Evolutionary conservation across 2,888 invertebrate species (phyloP).

Genomic region (Lampropteryx suffumata): DNA sequence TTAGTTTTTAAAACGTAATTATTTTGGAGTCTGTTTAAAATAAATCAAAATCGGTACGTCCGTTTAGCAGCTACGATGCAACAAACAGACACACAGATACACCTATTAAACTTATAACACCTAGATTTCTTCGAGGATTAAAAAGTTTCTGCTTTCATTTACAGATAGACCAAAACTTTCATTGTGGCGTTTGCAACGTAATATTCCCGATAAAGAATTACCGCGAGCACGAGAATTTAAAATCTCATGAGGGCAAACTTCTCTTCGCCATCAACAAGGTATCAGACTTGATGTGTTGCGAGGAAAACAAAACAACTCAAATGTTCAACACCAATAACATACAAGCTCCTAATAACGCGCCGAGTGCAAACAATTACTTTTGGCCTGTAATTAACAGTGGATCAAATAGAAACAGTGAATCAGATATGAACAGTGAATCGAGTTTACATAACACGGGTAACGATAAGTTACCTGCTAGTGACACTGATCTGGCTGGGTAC

Average conservation of each 20-base stretch:
- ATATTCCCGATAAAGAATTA: constrained; percentile 13
- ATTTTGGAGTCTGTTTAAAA: no score
- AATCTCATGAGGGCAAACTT: constrained; percentile 20
- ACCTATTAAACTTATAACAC: no score
- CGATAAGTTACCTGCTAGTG: background rate
- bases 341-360: constrained; percentile 7
- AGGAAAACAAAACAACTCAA: background rate
- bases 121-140: no score
- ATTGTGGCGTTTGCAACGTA: constrained; percentile 45
- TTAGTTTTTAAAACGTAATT: no score
- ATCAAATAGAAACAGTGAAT: no score
- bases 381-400: no score
- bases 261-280: constrained; percentile 28
- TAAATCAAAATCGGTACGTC: no score
- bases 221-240: constrained; percentile 19
- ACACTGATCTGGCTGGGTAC: background rate
- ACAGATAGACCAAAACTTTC: constrained; percentile 41
- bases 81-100: no score
- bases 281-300: constrained; percentile 11
- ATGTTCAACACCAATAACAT: constrained; percentile 8
- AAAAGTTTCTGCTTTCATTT: constrained; percentile 1
- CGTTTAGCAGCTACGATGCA: no score
- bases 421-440: no score
- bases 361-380: background rate
- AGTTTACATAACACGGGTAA: no score